Conservation (phyloP, 2,888 invertebrate genomes). For the Escarpia spicata region DNA sequence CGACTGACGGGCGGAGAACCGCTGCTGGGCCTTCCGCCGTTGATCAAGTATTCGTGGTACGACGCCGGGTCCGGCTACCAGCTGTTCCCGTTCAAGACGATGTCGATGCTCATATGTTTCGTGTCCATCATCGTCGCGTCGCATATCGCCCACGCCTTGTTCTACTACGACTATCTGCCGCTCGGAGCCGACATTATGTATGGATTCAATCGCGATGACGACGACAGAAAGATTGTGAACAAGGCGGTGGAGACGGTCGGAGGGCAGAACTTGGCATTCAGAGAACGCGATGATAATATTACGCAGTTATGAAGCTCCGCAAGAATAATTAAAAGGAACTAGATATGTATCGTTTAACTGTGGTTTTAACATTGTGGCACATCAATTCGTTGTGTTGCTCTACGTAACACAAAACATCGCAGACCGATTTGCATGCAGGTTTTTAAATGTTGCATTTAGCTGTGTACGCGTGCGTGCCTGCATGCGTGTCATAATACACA, state of each 20-base stretch:
- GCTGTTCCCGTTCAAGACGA: conserved; percentile 93
- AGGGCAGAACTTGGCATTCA: background rate
- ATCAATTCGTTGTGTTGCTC: too few relatives aligned
- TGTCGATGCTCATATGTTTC: conserved; percentile 82
- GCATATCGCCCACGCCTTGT: background rate
- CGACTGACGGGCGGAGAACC: conserved; percentile 59
- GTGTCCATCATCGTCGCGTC: conserved; percentile 52
- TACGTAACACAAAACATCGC: too few relatives aligned
- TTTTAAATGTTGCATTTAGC: too few relatives aligned
- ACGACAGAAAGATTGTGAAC: background rate
- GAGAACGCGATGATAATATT: background rate
- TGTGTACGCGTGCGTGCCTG: too few relatives aligned
- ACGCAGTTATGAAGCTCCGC: background rate
- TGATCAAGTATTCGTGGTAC: conserved; percentile 59
- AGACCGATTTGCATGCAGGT: too few relatives aligned
- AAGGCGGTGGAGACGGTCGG: background rate
- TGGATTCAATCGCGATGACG: background rate
- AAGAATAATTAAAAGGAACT: background rate
- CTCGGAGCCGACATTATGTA: background rate
- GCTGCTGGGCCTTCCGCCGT: conserved; percentile 49
- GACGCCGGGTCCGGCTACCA: conserved; percentile 68
- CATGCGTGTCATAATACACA: too few relatives aligned
- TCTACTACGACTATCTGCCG: background rate
- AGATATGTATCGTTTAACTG: too few relatives aligned
- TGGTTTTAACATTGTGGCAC: too few relatives aligned